Base-by-base conservation (phyloP, 2,797 vertebrate species). In the Falco concolor region DNA sequence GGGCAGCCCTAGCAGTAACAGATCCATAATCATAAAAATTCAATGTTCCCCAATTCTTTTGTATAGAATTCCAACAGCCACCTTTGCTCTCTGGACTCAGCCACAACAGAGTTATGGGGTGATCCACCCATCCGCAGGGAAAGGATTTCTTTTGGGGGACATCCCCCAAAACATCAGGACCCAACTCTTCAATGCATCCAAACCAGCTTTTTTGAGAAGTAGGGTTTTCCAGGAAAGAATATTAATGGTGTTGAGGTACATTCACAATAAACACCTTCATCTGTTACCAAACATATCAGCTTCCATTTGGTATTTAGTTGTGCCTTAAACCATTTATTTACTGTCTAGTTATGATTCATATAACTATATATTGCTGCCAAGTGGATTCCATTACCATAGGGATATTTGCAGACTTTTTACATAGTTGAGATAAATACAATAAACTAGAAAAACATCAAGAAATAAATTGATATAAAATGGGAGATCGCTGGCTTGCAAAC, bases 371-470 rank as follows among this genome's bases (percentile, higher is more conserved):
- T 32, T 59, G 61, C 85, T 94, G 86, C 84, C 91, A 96, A 96
- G 49, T 54, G 60, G 84, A 92, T 90, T 83, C 72, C 68, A 91
- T 90, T 93, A 38, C 88, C 53, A 90, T 64, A 72, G 93, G 87
- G 70, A 95, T 92, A 94, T 90, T 91, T 94, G 67, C 52, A 94
- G 87, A 90, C 30, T 42, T 94, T 82, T 96, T 36, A 70, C 92
- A 93, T 77, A 92, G 36, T 77, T 84, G 64, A 84, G 67, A 95
- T 79, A 94, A 87, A 80, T 77, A 83, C 25, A 95, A 73, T 84
- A 74, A 91, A 65, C 45, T 74, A 87, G 59, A 68, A 79, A 84
- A 72, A 14, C 34, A 67, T 12, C 0, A 42, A 64, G 32, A 94
- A 97, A 94, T 84, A 76, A 72, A 81, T 45, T 18, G 56, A 87